A percentile compares a stretch with the other conserved stretches of the same genome.
Evolutionary conservation across 2,888 invertebrate genomes (phyloP).

Genomic region (Prenolepis imparis): DNA sequence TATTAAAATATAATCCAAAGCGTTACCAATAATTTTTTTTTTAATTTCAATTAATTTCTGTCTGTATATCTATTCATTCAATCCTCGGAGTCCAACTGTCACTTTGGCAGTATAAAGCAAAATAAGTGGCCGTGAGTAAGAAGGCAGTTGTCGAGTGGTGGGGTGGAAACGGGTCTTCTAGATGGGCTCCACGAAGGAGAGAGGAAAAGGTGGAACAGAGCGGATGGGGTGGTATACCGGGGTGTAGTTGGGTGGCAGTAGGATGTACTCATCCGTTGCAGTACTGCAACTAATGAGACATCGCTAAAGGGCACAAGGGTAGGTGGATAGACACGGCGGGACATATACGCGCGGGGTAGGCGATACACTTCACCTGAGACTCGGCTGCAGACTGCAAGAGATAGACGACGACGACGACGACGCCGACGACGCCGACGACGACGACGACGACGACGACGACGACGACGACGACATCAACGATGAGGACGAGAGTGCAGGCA

Average conservation of each 20-base stretch:
- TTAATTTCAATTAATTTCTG: not conserved
- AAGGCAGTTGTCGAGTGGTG: constrained; percentile 83
- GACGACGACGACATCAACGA: constrained; percentile 74
- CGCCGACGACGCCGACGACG: constrained; percentile 70
- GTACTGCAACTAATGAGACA: constrained; percentile 86
- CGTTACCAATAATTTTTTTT: not conserved
- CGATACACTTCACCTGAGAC: constrained; percentile 86
- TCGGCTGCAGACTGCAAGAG: constrained; percentile 81
- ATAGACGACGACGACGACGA: constrained; percentile 79
- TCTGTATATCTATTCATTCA: not conserved
- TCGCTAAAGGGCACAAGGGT: constrained; percentile 85
- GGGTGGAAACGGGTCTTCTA: constrained; percentile 72
- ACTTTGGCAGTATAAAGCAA: constrained; percentile 33
- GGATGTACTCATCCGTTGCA: constrained; percentile 85
- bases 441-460: constrained; percentile 71
- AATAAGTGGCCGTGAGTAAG: constrained; percentile 84
- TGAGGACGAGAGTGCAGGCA: constrained; percentile 83
- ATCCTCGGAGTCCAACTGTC: constrained; percentile 19
- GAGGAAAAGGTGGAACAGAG: constrained; percentile 67
- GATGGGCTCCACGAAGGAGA: constrained; percentile 61
- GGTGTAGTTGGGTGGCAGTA: constrained; percentile 74
- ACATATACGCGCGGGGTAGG: constrained; percentile 81
- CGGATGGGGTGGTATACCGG: constrained; percentile 54
- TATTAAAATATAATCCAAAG: not conserved
- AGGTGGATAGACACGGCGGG: constrained; percentile 79